These are phyloP conservation scores for Danionella cerebrum DNA, from an alignment of 2,113 vertebrate genomes.

Conservation along the genomic window DNA sequence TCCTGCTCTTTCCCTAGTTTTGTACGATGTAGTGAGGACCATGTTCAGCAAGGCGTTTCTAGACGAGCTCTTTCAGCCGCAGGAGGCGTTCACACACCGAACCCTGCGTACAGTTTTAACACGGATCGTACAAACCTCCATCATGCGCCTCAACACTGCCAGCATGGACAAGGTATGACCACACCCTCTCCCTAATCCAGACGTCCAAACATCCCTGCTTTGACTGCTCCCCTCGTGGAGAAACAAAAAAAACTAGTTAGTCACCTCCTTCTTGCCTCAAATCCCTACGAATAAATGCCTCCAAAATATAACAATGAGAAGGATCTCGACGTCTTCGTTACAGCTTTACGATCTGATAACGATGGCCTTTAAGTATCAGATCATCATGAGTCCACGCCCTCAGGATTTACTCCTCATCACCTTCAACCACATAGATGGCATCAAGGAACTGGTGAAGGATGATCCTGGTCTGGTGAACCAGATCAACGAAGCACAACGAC, in stretches of 20 bases:
- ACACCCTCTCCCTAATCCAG: neutral
- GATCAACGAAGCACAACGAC: slow-evolving; percentile 78
- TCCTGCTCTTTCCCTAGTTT: slow-evolving; percentile 57
- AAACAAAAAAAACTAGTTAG: no score
- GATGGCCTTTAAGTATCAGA: slow-evolving; percentile 93
- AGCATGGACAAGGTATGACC: slow-evolving; percentile 89
- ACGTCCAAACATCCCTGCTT: no score
- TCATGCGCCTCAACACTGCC: slow-evolving; percentile 85
- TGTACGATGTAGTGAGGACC: slow-evolving; percentile 82
- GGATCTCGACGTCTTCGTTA: slow-evolving; percentile 8
- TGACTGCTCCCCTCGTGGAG: no score
- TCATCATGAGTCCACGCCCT: slow-evolving; percentile 81
- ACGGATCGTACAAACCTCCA: slow-evolving; percentile 83
- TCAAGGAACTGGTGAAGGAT: slow-evolving; percentile 74
- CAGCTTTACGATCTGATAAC: slow-evolving; percentile 92
- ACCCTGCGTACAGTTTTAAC: slow-evolving; percentile 79
- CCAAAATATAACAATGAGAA: neutral
- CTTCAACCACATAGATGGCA: slow-evolving; percentile 84
- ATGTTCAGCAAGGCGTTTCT: slow-evolving; percentile 87
- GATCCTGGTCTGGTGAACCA: slow-evolving; percentile 73
- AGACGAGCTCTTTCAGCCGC: slow-evolving; percentile 86
- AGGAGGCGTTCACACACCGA: slow-evolving; percentile 84
- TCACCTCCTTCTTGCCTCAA: no score
- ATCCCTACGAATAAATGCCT: no score
- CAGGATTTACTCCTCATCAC: slow-evolving; percentile 85